phyloP scores from a whole-genome alignment of 92 coral and sea anemone genomes.

The Bergia puertoricense region DNA sequence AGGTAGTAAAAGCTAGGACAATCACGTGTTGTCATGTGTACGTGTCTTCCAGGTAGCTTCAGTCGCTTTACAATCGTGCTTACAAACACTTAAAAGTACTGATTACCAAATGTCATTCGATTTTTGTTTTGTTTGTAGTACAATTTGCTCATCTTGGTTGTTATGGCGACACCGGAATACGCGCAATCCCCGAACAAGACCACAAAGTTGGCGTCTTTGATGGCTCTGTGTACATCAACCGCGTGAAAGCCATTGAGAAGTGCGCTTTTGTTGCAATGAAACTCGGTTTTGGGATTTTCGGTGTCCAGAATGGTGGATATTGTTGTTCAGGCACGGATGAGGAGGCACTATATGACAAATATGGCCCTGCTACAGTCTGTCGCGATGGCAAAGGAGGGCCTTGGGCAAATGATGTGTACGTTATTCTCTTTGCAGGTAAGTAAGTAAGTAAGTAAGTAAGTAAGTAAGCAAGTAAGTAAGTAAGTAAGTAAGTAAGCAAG shows the following conservation, averaged over 20 bases:
- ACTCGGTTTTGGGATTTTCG: constrained; percentile 6
- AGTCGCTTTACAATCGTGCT: background rate
- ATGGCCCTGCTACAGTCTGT: constrained; percentile 27
- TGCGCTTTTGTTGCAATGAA: constrained; percentile 18
- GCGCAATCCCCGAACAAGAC: background rate
- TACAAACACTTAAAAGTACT: background rate
- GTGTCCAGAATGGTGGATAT: background rate
- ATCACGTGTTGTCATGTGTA: background rate
- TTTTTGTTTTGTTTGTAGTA: background rate
- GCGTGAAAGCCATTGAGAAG: constrained; percentile 17
- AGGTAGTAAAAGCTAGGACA: no score
- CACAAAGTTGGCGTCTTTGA: background rate
- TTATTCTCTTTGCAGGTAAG: constrained; percentile 16
- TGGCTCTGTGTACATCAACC: background rate
- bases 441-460: no score
- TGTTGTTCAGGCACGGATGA: constrained; percentile 6
- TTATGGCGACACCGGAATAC: background rate
- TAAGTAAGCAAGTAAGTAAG: no score
- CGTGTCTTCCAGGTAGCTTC: background rate
- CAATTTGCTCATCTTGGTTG: constrained; percentile 35
- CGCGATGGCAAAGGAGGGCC: constrained; percentile 28
- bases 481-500: no score
- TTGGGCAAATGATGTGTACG: constrained; percentile 32
- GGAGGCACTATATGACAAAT: background rate
- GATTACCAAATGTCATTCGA: background rate